Evolutionary conservation across 2,888 invertebrate genomes (phyloP).

Genomic region (Erynnis tages): DNA sequence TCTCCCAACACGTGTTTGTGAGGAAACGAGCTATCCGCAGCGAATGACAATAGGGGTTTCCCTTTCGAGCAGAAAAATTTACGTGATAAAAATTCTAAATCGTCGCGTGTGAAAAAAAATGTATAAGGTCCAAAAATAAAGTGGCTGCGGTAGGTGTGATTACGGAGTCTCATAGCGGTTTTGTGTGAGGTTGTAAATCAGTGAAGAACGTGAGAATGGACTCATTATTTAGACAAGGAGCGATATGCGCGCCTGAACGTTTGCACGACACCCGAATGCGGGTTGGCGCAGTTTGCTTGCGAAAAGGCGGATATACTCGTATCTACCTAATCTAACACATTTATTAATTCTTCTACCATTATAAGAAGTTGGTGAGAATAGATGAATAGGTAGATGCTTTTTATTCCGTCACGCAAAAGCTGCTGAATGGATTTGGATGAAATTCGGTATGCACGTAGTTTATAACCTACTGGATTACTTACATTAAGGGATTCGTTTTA

Average conservation of each 20-base stretch:
- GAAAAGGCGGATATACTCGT: no score
- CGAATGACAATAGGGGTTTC: constrained; percentile 79
- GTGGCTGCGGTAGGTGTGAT: constrained; percentile 77
- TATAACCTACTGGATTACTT: no score
- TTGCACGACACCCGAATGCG: constrained; percentile 33
- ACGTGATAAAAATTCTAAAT: constrained; percentile 79
- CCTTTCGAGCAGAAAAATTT: constrained; percentile 79
- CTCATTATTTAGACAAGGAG: constrained; percentile 70
- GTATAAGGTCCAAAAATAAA: constrained; percentile 72
- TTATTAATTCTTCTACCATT: no score
- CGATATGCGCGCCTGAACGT: constrained; percentile 34
- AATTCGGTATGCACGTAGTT: no score
- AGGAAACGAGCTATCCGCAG: constrained; percentile 67
- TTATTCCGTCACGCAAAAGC: no score
- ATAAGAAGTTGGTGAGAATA: no score
- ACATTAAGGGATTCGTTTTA: no score
- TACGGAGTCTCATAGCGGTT: constrained; percentile 70
- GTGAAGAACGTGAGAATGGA: constrained; percentile 69
- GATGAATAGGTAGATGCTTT: no score
- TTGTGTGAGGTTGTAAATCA: constrained; percentile 71
- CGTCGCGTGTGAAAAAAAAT: constrained; percentile 75
- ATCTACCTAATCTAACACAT: no score
- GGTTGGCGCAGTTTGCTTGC: constrained; percentile 16
- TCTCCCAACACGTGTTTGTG: constrained; percentile 73
- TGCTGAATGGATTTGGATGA: no score